Base-by-base conservation (phyloP, 2,113 vertebrate species). In the Odobenus rosmarus region DNA sequence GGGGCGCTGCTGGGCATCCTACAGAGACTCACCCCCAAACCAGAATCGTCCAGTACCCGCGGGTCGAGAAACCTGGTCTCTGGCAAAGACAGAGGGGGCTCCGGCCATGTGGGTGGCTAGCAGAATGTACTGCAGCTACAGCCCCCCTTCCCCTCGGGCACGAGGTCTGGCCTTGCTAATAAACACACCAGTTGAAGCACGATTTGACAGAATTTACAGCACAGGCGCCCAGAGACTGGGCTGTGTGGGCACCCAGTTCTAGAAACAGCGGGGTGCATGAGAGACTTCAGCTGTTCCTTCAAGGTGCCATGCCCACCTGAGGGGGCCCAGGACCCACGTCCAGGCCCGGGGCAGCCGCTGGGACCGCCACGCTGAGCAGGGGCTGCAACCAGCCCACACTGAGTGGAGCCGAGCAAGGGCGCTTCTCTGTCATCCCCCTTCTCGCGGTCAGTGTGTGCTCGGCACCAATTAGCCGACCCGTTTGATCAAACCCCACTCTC, bases 401-500 rank as follows among this genome's bases (percentile, higher is more conserved):
- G 5, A 64, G 62, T 7, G 3, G 33, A 69, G 64, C 2, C 28
- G 33, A 69, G 64, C 2, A 26, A 14, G 24, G 72, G 24, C 14
- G 13, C 12, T 42, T 8, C 5, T 0, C 93, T 36, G 14, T 23
- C 21, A 46, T 26, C 72, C 26, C 31, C 1, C 42, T 42, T 14
- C 16, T 19, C 42, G 0, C 0, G 62, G 93, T 36, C 85, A 71
- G 7, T 23, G 12, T 31, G 67, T 49, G 72, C 62, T 61, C 31
- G 49, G 69, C 26, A 31, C 91, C 96, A 96, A 61, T 95, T 91
- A 97, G 85, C 90, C 93, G 6, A 46, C 72, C 96, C 83, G 93
- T 96, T 49, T 94, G 94, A 71, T 57, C 81, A 15, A 82, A 77
- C 76, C 90, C 0, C 33, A n/a, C 57, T 96, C 82, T 71, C n/a